A percentile compares a stretch with the other conserved stretches of the same genome.
Conservation (phyloP, 1,140 invertebrate species). For the Procambarus virginalis region DNA sequence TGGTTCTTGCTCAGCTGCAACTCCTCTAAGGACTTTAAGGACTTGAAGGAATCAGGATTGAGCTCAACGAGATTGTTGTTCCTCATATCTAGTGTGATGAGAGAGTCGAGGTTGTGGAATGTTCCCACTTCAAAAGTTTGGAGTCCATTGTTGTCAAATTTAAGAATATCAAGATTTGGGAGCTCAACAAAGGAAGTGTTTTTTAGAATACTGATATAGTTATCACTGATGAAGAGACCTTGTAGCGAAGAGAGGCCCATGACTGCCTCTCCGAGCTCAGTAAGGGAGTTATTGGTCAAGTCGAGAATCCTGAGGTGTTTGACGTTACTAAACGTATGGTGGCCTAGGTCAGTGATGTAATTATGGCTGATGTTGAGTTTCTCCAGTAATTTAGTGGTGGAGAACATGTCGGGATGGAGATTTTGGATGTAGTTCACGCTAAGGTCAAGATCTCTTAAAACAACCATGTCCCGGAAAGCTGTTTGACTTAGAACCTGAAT, state of each 20-base stretch:
- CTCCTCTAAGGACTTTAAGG: conserved; percentile 48
- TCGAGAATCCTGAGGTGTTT: conserved; percentile 70
- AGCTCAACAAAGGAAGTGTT: conserved; percentile 65
- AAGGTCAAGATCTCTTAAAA: conserved; percentile 83
- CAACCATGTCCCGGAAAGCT: conserved; percentile 77
- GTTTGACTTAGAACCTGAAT: conserved; percentile 29
- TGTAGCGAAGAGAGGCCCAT: conserved; percentile 81
- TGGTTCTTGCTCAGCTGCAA: conserved; percentile 76
- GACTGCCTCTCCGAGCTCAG: conserved; percentile 59
- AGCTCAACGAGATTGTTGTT: conserved; percentile 73
- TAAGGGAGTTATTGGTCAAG: conserved; percentile 70
- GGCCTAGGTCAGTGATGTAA: conserved; percentile 52
- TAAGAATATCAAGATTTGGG: conserved; percentile 65
- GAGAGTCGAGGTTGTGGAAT: conserved; percentile 81
- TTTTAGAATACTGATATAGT: conserved; percentile 72
- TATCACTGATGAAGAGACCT: conserved; percentile 84
- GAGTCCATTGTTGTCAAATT: conserved; percentile 79
- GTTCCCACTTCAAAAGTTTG: conserved; percentile 81
- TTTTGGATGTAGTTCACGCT: conserved; percentile 79
- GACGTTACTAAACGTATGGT: conserved; percentile 35
- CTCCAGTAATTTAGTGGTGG: conserved; percentile 29
- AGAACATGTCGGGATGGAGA: conserved; percentile 54
- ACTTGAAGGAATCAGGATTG: conserved; percentile 48
- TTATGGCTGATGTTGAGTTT: conserved; percentile 63
- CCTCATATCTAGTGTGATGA: conserved; percentile 80